Evolutionary conservation across 2,888 invertebrate genomes (phyloP).

Genomic region (Lamellibrachia satsuma): DNA sequence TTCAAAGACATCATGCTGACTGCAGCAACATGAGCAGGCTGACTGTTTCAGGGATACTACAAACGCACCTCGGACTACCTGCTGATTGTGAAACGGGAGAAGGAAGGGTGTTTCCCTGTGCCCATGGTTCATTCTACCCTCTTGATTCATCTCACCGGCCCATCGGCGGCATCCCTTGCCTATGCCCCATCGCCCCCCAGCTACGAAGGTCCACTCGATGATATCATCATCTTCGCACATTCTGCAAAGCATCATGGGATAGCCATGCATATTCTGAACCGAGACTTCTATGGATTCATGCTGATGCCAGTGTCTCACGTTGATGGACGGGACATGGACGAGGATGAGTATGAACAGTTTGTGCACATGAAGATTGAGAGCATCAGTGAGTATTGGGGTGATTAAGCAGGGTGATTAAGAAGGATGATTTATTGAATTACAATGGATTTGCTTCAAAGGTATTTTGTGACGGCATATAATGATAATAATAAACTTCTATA

Average conservation of each 20-base stretch:
- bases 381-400: constrained; percentile 34
- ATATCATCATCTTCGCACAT: constrained; percentile 88
- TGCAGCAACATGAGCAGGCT: no score
- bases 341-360: constrained; percentile 41
- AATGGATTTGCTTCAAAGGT: neutral
- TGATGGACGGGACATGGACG: constrained; percentile 68
- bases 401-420: neutral
- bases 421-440: neutral
- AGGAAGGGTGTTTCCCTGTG: constrained; percentile 79
- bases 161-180: constrained; percentile 74
- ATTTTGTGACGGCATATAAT: no score
- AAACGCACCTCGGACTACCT: constrained; percentile 86
- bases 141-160: constrained; percentile 77
- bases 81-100: constrained; percentile 75
- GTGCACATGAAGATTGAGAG: constrained; percentile 38
- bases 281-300: constrained; percentile 82
- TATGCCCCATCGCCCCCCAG: constrained; percentile 75
- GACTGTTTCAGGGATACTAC: constrained; percentile 71
- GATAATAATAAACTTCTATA: no score
- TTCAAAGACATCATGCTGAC: no score
- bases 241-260: constrained; percentile 30
- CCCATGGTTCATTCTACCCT: constrained; percentile 93
- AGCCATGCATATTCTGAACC: constrained; percentile 80
- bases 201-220: constrained; percentile 80
- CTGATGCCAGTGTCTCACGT: constrained; percentile 74